These are phyloP conservation scores for Bombus difficillimus DNA, from an alignment of 1,140 invertebrate genomes.

Conservation along the genomic window DNA sequence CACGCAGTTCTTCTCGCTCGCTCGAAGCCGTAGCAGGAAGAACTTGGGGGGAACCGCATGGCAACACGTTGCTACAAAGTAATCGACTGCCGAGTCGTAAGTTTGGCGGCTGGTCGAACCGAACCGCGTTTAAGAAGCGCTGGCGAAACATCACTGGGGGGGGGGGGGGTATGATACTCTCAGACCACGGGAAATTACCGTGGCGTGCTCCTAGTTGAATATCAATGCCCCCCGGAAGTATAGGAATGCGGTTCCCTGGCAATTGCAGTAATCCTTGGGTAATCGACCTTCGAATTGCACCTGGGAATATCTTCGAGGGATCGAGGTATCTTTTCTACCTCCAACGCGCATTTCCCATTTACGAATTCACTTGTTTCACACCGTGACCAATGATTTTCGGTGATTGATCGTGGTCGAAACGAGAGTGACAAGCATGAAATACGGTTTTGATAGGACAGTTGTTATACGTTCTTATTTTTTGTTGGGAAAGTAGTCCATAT, in stretches of 20 bases:
- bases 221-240: conserved; percentile 74
- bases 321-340: background rate
- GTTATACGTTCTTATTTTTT: background rate
- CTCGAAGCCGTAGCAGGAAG: background rate
- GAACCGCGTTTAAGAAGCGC: background rate
- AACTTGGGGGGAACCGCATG: conserved; percentile 6
- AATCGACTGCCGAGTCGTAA: conserved; percentile 48
- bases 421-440: background rate
- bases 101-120: conserved; percentile 20
- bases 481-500: background rate
- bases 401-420: background rate
- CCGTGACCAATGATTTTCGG: background rate
- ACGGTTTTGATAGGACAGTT: background rate
- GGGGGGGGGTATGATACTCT: conserved; percentile 21
- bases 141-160: background rate
- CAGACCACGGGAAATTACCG: conserved; percentile 69
- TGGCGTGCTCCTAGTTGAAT: conserved; percentile 75
- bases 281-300: conserved; percentile 70
- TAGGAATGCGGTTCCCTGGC: conserved; percentile 65
- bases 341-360: background rate
- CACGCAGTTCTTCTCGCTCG: background rate
- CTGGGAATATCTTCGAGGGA: conserved; percentile 51
- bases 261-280: conserved; percentile 73
- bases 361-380: background rate
- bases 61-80: conserved; percentile 28